A percentile compares a stretch with the other conserved stretches of the same genome.
Evolutionary conservation across 2,888 invertebrate genomes (phyloP).

Genomic region (Cephus pygmeus): DNA sequence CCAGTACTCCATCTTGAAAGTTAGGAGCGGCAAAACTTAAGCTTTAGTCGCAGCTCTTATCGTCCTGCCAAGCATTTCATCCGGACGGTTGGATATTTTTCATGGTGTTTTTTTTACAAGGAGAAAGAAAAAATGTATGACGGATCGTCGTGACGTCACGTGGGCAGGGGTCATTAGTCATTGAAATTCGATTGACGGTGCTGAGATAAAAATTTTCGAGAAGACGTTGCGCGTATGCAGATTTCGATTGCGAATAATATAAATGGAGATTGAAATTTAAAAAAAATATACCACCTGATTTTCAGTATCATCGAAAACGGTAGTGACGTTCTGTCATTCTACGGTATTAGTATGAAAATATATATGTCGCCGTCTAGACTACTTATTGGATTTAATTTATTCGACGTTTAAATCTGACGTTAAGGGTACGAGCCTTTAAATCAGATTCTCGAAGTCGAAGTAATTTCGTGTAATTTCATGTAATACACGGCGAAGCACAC

Average conservation of each 20-base stretch:
- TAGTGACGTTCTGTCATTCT: background rate
- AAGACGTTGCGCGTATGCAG: background rate
- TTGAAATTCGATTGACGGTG: background rate
- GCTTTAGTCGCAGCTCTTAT: background rate
- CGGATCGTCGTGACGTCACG: background rate
- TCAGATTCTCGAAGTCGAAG: constrained; percentile 38
- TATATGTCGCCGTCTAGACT: background rate
- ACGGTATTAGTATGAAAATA: no score
- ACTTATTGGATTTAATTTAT: background rate
- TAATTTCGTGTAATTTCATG: constrained; percentile 42
- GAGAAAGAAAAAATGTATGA: background rate
- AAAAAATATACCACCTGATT: background rate
- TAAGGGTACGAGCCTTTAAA: constrained; percentile 21
- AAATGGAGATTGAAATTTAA: background rate
- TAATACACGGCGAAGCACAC: constrained; percentile 4
- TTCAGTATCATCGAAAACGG: background rate
- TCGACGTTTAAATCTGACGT: background rate
- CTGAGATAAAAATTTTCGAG: background rate
- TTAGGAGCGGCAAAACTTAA: background rate
- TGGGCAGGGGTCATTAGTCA: background rate
- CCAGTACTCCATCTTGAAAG: background rate
- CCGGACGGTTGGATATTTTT: background rate
- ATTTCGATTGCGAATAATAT: background rate
- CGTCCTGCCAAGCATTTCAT: background rate
- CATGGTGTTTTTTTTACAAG: background rate